These are phyloP conservation scores for Drosophila rhopaloa DNA, from an alignment of 1,140 invertebrate species.

Conservation along the genomic window DNA sequence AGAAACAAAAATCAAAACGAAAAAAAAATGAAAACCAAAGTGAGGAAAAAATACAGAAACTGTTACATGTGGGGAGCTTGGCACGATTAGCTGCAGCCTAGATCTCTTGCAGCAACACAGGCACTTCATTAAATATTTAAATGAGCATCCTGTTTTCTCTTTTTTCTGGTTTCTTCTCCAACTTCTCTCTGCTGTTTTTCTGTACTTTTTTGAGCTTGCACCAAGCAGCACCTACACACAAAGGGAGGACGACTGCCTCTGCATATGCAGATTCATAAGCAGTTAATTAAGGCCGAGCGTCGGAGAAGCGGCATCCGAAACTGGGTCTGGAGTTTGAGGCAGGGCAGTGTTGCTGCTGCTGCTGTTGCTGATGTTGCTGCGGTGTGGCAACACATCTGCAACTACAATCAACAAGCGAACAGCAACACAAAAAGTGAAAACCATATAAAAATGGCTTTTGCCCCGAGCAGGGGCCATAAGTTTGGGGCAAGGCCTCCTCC, in stretches of 20 bases:
- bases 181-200: constrained; percentile 5
- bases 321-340: constrained; percentile 44
- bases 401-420: constrained; percentile 63
- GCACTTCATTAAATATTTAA: constrained; percentile 83
- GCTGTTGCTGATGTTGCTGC: background rate
- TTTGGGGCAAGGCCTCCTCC: constrained; percentile 52
- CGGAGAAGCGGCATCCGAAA: constrained; percentile 36
- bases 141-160: constrained; percentile 78
- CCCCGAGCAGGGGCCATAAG: constrained; percentile 36
- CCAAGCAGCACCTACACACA: constrained; percentile 66
- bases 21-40: constrained; percentile 51
- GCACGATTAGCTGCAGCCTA: constrained; percentile 70
- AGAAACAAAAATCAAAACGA: constrained; percentile 17
- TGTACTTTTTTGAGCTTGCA: constrained; percentile 38
- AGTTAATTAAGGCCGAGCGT: constrained; percentile 75
- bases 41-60: constrained; percentile 43
- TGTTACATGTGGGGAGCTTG: constrained; percentile 64
- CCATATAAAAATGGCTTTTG: constrained; percentile 64
- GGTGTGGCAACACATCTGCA: constrained; percentile 43
- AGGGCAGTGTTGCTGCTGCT: constrained; percentile 36
- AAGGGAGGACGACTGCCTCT: constrained; percentile 45
- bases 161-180: constrained; percentile 40
- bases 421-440: constrained; percentile 64
- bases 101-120: constrained; percentile 68
- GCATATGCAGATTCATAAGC: constrained; percentile 81